These are phyloP conservation scores for Equus przewalskii DNA, from an alignment of 2,113 vertebrate genomes.

Conservation along the genomic window DNA sequence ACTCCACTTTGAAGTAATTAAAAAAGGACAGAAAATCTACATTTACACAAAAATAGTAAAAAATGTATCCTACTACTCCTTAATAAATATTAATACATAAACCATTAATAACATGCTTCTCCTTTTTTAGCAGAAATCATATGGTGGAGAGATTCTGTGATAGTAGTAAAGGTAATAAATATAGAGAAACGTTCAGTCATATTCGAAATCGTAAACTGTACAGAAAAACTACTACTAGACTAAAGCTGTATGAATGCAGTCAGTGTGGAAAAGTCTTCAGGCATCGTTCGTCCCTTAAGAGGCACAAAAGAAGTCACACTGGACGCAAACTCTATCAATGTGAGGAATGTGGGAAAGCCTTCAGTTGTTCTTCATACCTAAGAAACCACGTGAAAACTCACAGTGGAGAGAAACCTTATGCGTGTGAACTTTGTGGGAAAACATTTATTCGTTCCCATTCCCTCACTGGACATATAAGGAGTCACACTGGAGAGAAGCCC, in stretches of 20 bases:
- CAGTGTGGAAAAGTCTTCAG: conserved; percentile 60
- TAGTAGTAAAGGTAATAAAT: not conserved
- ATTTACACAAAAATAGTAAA: not conserved
- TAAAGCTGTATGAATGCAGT: not conserved
- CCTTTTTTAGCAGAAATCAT: not conserved
- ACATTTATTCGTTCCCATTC: conserved; percentile 41
- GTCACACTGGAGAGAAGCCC: conserved; percentile 75
- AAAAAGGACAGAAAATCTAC: not conserved
- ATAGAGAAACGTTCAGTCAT: not conserved
- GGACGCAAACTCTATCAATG: conserved; percentile 66
- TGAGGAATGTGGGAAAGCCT: conserved; percentile 67
- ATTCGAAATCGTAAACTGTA: not conserved
- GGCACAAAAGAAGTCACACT: conserved; percentile 68
- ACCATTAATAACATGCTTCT: not conserved
- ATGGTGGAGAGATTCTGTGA: not conserved
- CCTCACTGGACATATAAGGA: conserved; percentile 43
- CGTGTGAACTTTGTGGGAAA: conserved; percentile 61
- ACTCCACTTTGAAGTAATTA: not conserved
- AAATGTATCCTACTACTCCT: not conserved
- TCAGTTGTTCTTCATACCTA: conserved; percentile 70
- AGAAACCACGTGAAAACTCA: conserved; percentile 63
- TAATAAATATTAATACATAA: not conserved
- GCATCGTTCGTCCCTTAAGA: conserved; percentile 61
- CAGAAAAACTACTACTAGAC: not conserved
- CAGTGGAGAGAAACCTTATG: conserved; percentile 72